Conservation (phyloP, 2,888 invertebrate genomes). For the Acanthosepion lycidas region DNA sequence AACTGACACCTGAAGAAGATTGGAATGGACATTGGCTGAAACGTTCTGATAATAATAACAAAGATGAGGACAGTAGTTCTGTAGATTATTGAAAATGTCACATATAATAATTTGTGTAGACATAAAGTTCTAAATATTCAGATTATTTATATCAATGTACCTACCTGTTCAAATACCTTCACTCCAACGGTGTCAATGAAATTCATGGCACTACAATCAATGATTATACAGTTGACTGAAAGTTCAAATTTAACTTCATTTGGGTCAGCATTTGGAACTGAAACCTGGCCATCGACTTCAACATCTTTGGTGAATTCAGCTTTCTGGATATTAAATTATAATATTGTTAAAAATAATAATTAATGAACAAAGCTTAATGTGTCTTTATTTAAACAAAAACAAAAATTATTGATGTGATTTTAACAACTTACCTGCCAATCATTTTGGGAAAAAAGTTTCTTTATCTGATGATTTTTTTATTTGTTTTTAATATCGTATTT, state of each 20-base stretch:
- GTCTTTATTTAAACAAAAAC: no score
- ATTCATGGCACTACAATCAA: slow-evolving; percentile 73
- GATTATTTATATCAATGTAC: background rate
- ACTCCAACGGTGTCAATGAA: slow-evolving; percentile 72
- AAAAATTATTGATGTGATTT: background rate
- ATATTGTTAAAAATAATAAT: background rate
- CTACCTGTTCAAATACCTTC: slow-evolving; percentile 69
- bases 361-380: background rate
- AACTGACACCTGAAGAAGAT: no score
- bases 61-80: no score
- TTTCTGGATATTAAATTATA: background rate
- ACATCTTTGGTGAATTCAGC: background rate
- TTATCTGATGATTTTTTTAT: no score
- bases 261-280: background rate
- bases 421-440: no score
- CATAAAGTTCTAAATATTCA: background rate
- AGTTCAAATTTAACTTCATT: background rate
- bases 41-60: no score
- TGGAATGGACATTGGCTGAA: no score
- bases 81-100: no score
- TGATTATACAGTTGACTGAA: slow-evolving; percentile 65
- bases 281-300: background rate
- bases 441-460: no score
- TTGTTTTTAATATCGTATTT: no score
- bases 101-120: no score